Base-by-base conservation (phyloP, 2,888 invertebrate genomes). In the Drosophila atripex region DNA sequence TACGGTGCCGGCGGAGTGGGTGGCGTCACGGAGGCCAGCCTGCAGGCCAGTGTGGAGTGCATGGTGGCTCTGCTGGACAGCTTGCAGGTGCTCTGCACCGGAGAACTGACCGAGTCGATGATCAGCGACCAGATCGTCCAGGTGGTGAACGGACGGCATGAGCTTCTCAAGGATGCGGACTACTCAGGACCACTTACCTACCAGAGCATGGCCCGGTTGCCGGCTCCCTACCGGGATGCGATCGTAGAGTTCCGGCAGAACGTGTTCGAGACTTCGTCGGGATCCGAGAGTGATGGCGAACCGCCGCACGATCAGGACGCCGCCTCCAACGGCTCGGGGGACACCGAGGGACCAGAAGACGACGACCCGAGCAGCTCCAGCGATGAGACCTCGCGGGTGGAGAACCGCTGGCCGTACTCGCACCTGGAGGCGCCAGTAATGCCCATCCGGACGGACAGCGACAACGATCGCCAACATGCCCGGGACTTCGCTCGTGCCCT, bases 391-490 rank as follows among this genome's bases (percentile, higher is more conserved):
- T 92, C 92, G 2, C 90, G 90, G 6, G 89, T 89, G 0, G 92
- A 92, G 71, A 91, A 90, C 35, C 90, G 91, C 58, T 92, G 92
- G 92, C 91, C 92, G 1, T 92, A 92, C 53, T 90, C 91, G 0
- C 91, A 91, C 56, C 76, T 92, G 5, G 92, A 91, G 72, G 91
- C 91, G 0, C 92, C 92, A 0, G 89, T 90, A 3, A 88, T 91
- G 56, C 91, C 91, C 14, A 85, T 91, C 1, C 89, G 91, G 6
- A 84, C 90, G 78, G 96, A 96, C 77, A 95, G 96, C 11, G 97
- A 97, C 88, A 94, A 96, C 45, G 97, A 98, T 90, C 93, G 97
- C 53, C 96, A 97, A 89, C 97, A 97, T 89, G 97, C 97, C 0
- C 93, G 95, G 18, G 95, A 96, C 88, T 98, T 97, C 90, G 94